Percentiles rank a stretch among this genome's conserved stretches.
phyloP scores from a whole-genome alignment of 2,888 invertebrate species.

The Mylabris sibirica region DNA sequence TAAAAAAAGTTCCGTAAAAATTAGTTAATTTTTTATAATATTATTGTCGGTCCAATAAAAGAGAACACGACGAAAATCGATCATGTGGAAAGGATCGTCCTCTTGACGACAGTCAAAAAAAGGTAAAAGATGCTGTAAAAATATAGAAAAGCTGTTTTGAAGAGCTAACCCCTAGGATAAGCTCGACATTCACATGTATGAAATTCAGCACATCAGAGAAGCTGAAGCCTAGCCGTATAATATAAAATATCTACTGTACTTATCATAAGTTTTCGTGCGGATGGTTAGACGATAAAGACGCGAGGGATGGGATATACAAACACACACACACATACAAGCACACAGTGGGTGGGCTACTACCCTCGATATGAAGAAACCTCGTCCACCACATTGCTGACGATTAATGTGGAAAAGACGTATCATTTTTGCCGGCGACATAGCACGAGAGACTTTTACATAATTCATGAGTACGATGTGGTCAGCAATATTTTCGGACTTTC shows the following conservation, averaged over 20 bases:
- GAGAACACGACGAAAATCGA: constrained; percentile 18
- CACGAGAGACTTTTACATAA: constrained; percentile 15
- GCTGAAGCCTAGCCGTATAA: constrained; percentile 64
- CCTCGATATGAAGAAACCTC: constrained; percentile 29
- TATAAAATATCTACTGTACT: constrained; percentile 52
- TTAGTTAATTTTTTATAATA: not conserved
- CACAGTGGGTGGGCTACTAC: constrained; percentile 20
- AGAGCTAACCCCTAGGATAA: constrained; percentile 59
- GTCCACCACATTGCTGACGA: constrained; percentile 35
- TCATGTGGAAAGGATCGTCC: constrained; percentile 34
- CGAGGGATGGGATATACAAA: constrained; percentile 18
- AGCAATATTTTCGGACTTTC: constrained; percentile 10
- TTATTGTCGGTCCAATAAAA: not conserved
- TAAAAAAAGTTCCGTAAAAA: not conserved
- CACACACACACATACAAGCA: constrained; percentile 27
- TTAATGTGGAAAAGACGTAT: constrained; percentile 15
- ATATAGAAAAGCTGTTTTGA: constrained; percentile 56
- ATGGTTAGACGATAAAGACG: constrained; percentile 13
- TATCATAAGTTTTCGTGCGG: constrained; percentile 55
- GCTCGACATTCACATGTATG: constrained; percentile 72
- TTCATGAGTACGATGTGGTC: constrained; percentile 6
- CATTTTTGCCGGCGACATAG: constrained; percentile 12
- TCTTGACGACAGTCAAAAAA: constrained; percentile 35
- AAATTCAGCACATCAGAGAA: constrained; percentile 71
- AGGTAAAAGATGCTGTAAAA: constrained; percentile 50